phyloP scores from a whole-genome alignment of 2,113 vertebrate genomes.

The Dromaius novaehollandiae region DNA sequence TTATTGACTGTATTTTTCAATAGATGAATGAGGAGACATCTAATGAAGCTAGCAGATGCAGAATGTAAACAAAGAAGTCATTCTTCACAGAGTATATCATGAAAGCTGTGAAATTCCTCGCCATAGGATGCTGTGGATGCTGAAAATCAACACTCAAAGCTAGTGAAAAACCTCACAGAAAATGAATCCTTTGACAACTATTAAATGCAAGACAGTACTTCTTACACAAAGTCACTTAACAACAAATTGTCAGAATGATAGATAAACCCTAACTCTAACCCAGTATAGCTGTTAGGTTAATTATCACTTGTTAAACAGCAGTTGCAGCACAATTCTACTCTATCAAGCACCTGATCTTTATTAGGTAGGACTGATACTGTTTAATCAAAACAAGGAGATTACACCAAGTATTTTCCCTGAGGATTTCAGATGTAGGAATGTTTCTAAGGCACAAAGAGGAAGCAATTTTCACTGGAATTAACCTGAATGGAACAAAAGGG shows the following conservation, averaged over 20 bases:
- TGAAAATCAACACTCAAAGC: not conserved
- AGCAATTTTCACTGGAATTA: constrained; percentile 37
- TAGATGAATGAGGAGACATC: not conserved
- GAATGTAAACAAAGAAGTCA: not conserved
- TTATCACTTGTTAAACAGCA: not conserved
- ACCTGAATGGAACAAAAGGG: constrained; percentile 13
- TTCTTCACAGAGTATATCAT: not conserved
- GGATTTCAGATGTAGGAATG: constrained; percentile 22
- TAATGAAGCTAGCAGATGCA: not conserved
- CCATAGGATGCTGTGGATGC: not conserved
- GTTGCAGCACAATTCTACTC: not conserved
- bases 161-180: not conserved
- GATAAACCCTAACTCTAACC: not conserved
- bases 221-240: not conserved
- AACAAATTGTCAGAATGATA: not conserved
- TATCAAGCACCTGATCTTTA: constrained; percentile 15
- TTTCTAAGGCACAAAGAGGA: constrained; percentile 29
- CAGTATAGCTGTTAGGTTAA: not conserved
- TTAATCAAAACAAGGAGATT: constrained; percentile 37
- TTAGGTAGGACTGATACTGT: not conserved
- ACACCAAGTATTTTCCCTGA: constrained; percentile 8
- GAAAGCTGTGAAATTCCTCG: not conserved
- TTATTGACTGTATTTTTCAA: not conserved
- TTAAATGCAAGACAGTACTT: not conserved
- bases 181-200: not conserved